Percentiles rank a stretch among this genome's conserved stretches.
These are phyloP conservation scores for Neria commutata DNA, from an alignment of 2,888 invertebrate species.

Conservation along the genomic window DNA sequence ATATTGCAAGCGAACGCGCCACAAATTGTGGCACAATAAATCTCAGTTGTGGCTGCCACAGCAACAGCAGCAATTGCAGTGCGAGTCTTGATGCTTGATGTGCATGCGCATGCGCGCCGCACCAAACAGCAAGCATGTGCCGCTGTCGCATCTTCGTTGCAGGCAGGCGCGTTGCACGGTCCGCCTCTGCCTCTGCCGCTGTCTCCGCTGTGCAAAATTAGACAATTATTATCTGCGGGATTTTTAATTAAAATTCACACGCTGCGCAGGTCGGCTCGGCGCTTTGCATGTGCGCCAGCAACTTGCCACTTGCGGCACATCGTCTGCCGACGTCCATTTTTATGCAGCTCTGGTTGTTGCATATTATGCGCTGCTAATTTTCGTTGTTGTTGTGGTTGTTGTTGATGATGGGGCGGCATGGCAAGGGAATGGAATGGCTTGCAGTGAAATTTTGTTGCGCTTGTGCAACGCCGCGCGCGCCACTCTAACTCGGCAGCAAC, in stretches of 20 bases:
- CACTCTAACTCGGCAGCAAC: neutral
- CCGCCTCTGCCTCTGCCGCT: constrained; percentile 15
- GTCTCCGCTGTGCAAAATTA: constrained; percentile 24
- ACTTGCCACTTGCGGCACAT: constrained; percentile 41
- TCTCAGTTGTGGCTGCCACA: no score
- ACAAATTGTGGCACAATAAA: constrained; percentile 6
- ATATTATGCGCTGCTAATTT: constrained; percentile 23
- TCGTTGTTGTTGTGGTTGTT: constrained; percentile 18
- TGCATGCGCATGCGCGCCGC: neutral
- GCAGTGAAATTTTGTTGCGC: no score
- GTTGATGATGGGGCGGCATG: no score
- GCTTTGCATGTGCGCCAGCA: neutral
- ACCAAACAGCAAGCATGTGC: constrained; percentile 2
- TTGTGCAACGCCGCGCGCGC: no score
- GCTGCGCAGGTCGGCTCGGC: constrained; percentile 35
- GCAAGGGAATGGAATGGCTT: no score
- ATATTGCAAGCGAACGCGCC: neutral
- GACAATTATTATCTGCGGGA: constrained; percentile 32
- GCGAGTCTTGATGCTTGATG: no score
- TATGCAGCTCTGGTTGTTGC: constrained; percentile 21
- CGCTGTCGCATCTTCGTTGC: constrained; percentile 28
- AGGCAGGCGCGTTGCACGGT: constrained; percentile 26
- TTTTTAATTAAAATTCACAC: constrained; percentile 57
- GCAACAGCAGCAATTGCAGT: neutral
- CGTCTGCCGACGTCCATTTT: constrained; percentile 16